These are phyloP conservation scores for Drosophila neotestacea DNA, from an alignment of 2,888 invertebrate species.

Conservation along the genomic window DNA sequence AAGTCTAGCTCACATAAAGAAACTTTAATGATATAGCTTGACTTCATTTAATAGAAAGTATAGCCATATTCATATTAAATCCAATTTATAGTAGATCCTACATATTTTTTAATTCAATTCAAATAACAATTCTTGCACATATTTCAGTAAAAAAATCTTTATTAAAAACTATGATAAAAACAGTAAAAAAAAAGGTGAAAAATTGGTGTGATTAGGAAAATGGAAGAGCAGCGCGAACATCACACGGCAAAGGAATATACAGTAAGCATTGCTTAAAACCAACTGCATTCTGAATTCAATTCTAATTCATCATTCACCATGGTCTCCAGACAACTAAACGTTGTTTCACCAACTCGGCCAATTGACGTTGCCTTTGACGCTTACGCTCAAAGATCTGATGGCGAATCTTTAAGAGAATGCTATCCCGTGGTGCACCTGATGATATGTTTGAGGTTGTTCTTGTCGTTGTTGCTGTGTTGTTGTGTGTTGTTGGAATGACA, in stretches of 20 bases:
- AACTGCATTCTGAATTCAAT: conserved; percentile 4
- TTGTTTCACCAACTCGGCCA: conserved; percentile 71
- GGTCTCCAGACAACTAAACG: conserved; percentile 82
- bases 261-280: conserved; percentile 32
- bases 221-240: conserved; percentile 67
- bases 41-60: too few relatives aligned
- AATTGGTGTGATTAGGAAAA: conserved; percentile 29
- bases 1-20: too few relatives aligned
- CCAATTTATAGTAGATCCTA: too few relatives aligned
- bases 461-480: conserved; percentile 15
- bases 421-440: conserved; percentile 49
- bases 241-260: conserved; percentile 68
- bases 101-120: too few relatives aligned
- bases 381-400: conserved; percentile 83
- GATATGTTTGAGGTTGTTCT: not conserved
- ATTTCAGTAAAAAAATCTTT: conserved; percentile 22
- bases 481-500: too few relatives aligned
- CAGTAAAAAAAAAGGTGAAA: conserved; percentile 10
- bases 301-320: conserved; percentile 61
- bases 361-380: conserved; percentile 76
- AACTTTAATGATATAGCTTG: too few relatives aligned
- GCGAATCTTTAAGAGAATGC: conserved; percentile 83
- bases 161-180: conserved; percentile 36
- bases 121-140: not conserved
- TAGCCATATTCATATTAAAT: too few relatives aligned